A percentile compares a stretch with the other conserved stretches of the same genome.
phyloP scores from a whole-genome alignment of 2,888 invertebrate species.

The Himalopsyche kuldschensis region DNA sequence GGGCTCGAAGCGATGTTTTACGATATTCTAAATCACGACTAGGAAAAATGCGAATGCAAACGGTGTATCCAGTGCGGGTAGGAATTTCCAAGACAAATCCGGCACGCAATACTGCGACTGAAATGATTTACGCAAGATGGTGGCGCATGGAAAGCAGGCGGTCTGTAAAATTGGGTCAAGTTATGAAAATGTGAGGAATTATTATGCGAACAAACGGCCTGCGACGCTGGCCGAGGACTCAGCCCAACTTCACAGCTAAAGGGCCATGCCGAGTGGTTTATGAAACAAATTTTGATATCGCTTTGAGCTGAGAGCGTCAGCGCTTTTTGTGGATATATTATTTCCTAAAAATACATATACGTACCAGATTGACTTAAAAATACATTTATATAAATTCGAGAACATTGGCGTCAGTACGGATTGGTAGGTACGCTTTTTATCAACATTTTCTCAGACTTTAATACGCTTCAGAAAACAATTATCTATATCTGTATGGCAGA shows the following conservation, averaged over 20 bases:
- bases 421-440: too few relatives aligned
- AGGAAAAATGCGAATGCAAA: slow-evolving; percentile 16
- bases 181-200: slow-evolving; percentile 14
- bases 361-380: not conserved
- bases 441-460: too few relatives aligned
- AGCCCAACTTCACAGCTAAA: not conserved
- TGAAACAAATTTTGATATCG: not conserved
- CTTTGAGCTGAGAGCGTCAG: not conserved
- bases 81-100: slow-evolving; percentile 26
- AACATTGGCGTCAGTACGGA: too few relatives aligned
- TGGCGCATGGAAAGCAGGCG: slow-evolving; percentile 3
- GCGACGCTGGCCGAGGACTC: not conserved
- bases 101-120: slow-evolving; percentile 32
- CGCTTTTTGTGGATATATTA: not conserved
- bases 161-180: slow-evolving; percentile 24
- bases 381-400: too few relatives aligned
- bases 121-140: slow-evolving; percentile 34
- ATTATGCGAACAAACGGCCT: slow-evolving; percentile 4
- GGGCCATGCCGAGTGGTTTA: not conserved
- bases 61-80: slow-evolving; percentile 16
- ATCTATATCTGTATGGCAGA: too few relatives aligned
- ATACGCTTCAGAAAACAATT: too few relatives aligned
- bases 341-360: not conserved
- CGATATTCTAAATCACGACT: slow-evolving; percentile 24
- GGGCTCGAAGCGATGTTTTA: slow-evolving; percentile 19